phyloP scores from a whole-genome alignment of 2,113 vertebrate species.

The Hippocampus mohnikei region DNA sequence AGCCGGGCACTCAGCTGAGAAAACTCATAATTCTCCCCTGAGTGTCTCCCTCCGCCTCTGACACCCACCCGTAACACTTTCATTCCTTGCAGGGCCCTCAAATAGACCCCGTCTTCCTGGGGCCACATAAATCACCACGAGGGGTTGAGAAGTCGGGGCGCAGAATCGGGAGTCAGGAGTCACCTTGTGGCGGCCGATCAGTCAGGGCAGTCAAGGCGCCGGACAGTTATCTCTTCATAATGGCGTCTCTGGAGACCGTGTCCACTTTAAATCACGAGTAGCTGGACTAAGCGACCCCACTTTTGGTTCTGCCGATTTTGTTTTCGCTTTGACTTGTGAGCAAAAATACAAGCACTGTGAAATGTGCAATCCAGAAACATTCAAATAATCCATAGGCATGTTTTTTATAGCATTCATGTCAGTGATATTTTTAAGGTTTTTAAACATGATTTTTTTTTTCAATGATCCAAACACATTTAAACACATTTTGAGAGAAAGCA shows the following conservation, averaged over 20 bases:
- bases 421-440: too few relatives aligned
- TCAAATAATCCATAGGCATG: too few relatives aligned
- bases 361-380: too few relatives aligned
- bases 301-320: neutral
- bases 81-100: conserved; percentile 71
- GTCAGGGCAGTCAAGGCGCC: conserved; percentile 53
- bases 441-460: too few relatives aligned
- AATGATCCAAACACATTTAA: too few relatives aligned
- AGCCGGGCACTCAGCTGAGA: conserved; percentile 68
- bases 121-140: conserved; percentile 70
- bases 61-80: conserved; percentile 74
- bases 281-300: neutral
- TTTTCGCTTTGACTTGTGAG: conserved; percentile 19
- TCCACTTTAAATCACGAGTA: neutral
- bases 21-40: conserved; percentile 72
- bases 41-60: conserved; percentile 45
- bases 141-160: conserved; percentile 47
- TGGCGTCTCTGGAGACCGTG: conserved; percentile 35
- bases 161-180: conserved; percentile 48
- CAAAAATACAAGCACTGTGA: too few relatives aligned
- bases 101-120: conserved; percentile 63
- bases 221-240: conserved; percentile 69
- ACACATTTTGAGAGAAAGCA: too few relatives aligned
- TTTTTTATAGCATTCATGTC: too few relatives aligned
- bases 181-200: conserved; percentile 48